These are phyloP conservation scores for Acrocephalus arundinaceus DNA, from an alignment of 2,113 vertebrate genomes.

Conservation along the genomic window DNA sequence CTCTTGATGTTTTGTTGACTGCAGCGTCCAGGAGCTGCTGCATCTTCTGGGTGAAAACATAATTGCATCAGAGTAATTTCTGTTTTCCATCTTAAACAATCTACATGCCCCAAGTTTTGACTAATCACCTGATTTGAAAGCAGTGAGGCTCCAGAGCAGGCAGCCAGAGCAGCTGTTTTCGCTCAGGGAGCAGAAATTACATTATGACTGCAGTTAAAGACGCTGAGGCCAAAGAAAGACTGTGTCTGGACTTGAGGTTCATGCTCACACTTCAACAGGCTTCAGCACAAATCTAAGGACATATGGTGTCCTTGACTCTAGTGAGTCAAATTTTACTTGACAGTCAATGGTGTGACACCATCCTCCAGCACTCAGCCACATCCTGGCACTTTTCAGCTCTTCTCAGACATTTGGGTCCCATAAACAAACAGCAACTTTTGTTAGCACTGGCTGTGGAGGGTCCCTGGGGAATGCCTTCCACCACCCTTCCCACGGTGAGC, in stretches of 20 bases:
- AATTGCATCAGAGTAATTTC: not conserved
- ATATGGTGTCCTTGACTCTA: constrained; percentile 26
- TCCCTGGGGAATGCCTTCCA: not conserved
- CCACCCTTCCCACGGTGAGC: not conserved
- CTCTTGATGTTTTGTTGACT: not conserved
- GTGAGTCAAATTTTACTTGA: not conserved
- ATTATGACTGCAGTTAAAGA: not conserved
- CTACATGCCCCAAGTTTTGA: not conserved
- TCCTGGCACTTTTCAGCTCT: not conserved
- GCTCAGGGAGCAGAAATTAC: not conserved
- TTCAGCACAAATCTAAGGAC: not conserved
- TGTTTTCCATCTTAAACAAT: not conserved
- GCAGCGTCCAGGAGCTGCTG: not conserved
- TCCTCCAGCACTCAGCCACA: not conserved
- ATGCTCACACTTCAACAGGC: not conserved
- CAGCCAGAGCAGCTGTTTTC: not conserved
- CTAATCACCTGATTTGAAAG: not conserved
- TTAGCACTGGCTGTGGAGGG: not conserved
- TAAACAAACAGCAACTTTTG: not conserved
- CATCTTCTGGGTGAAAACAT: not conserved
- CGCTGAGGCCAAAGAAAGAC: not conserved
- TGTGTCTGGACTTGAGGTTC: constrained; percentile 15
- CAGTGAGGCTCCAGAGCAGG: not conserved
- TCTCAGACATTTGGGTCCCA: constrained; percentile 3
- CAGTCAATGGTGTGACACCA: not conserved